Evolutionary conservation across 2,888 invertebrate species (phyloP), one percentile per base, ranked within the genome.

Genomic region (Tinea pellionella): DNA sequence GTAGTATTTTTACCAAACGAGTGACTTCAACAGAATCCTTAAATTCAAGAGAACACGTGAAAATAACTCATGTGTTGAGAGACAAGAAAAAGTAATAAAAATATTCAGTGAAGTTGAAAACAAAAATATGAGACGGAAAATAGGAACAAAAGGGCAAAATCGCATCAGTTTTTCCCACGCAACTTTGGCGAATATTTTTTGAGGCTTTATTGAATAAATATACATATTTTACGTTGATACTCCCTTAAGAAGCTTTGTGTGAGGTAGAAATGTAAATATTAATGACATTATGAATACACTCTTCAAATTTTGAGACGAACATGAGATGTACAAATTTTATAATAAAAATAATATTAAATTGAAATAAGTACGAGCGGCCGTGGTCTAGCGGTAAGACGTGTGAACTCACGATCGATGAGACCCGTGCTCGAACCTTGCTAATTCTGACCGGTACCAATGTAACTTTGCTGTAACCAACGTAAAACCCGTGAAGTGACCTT

Each of bases 161-260:
- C 74, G 74, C 74, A 78, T 78, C 77, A 76, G 73, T 80, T 75
- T 75, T 75, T 75, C 69, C 66, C 71, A 70, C 75, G 71, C 69
- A 72, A 76, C 76, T 73, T 76, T 70, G 71, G 71, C 68, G 77
- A 74, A 78, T 76, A 78, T 77, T 80, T 75, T 79, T 78, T 72
- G 75, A 69, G 75, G 72, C 71, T 79, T 80, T 80, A 78, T 81
- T 79, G 79, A 80, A 80, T 79, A 81, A 79, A 80, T 80, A 76
- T 79, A 80, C 79, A 78, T 81, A 80, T 78, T 74, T 77, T 67
- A 69, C 71, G 75, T 72, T 74, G 72, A 74, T 74, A 72, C 68
- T 67, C 59, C 30, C 69, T 67, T 67, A 71, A 72, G 74, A 72
- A 70, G 74, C 69, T 78, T 76, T 72, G 68, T 69, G 72, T 64